A percentile compares a stretch with the other conserved stretches of the same genome.
Evolutionary conservation across 2,888 invertebrate genomes (phyloP).

Genomic region (Synanthedon tipuliformis): DNA sequence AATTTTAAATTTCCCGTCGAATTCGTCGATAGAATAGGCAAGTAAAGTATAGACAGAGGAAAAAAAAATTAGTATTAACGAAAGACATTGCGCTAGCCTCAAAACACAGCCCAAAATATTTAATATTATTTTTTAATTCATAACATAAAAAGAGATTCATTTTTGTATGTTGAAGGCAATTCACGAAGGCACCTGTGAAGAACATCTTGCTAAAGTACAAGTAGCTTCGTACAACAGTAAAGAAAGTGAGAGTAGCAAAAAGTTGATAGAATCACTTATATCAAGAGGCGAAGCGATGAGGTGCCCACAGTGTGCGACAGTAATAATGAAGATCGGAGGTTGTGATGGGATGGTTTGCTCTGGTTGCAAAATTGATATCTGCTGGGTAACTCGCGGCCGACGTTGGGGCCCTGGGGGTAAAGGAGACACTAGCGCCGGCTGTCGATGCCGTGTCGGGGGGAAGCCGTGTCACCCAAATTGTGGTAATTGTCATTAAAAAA

Average conservation of each 20-base stretch:
- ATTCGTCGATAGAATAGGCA: too few relatives aligned
- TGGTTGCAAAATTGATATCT: conserved; percentile 93
- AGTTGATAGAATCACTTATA: conserved; percentile 85
- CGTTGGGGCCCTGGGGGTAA: conserved; percentile 77
- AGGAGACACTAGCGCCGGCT: conserved; percentile 85
- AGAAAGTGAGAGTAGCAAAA: conserved; percentile 79
- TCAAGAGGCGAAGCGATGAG: conserved; percentile 85
- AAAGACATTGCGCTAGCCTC: too few relatives aligned
- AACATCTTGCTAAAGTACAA: conserved; percentile 77
- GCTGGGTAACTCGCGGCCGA: conserved; percentile 89
- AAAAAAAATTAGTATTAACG: too few relatives aligned
- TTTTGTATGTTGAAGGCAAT: conserved; percentile 70
- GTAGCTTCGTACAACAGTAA: conserved; percentile 77
- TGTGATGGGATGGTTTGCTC: conserved; percentile 94
- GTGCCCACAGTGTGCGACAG: conserved; percentile 83
- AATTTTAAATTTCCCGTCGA: too few relatives aligned
- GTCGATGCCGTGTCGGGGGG: conserved; percentile 84
- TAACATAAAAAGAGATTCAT: too few relatives aligned
- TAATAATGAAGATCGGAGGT: conserved; percentile 92
- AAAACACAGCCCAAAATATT: too few relatives aligned
- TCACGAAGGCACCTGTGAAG: conserved; percentile 84
- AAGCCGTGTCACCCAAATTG: conserved; percentile 87
- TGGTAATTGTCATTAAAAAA: conserved; percentile 83
- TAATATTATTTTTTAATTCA: too few relatives aligned
- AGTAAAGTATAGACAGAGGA: too few relatives aligned